A percentile compares a stretch with the other conserved stretches of the same genome.
Conservation (phyloP, 2,113 vertebrate species). For the Neotoma lepida region DNA sequence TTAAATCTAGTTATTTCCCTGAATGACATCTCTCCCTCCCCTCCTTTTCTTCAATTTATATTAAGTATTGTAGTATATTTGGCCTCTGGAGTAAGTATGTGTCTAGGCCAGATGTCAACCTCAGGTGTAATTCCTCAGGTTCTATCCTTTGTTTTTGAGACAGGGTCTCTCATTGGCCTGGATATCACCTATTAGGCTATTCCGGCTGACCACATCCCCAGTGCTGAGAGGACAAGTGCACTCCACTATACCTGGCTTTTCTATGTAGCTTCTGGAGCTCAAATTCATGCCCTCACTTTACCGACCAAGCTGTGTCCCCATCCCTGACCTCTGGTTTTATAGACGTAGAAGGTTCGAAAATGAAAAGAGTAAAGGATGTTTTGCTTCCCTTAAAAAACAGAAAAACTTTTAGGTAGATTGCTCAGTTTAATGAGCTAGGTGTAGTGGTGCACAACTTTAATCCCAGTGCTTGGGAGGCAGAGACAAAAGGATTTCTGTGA, state of each 20-base stretch:
- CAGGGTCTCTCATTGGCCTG: not conserved
- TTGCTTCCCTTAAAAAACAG: not conserved
- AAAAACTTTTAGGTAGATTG: conserved; percentile 7
- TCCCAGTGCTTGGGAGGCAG: not conserved
- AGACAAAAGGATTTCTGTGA: not conserved
- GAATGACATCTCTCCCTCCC: conserved; percentile 10
- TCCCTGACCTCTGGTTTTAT: not conserved
- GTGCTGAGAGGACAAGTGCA: not conserved
- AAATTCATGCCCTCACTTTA: not conserved
- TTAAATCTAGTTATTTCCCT: conserved; percentile 45
- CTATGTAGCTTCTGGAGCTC: not conserved
- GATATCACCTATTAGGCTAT: not conserved
- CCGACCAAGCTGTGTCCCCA: not conserved
- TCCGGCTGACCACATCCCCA: not conserved
- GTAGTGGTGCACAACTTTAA: not conserved
- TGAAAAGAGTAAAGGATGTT: conserved; percentile 22
- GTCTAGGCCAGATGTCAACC: not conserved
- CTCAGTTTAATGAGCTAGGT: conserved; percentile 26
- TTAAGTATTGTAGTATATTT: conserved; percentile 21
- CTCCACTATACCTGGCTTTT: not conserved
- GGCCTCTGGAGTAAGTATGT: not conserved
- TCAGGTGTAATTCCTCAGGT: not conserved
- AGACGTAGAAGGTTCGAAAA: not conserved
- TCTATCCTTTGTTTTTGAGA: not conserved
- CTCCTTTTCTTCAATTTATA: conserved; percentile 21